These are phyloP conservation scores for Falco berigora DNA, from an alignment of 2,797 vertebrate genomes.

Conservation along the genomic window DNA sequence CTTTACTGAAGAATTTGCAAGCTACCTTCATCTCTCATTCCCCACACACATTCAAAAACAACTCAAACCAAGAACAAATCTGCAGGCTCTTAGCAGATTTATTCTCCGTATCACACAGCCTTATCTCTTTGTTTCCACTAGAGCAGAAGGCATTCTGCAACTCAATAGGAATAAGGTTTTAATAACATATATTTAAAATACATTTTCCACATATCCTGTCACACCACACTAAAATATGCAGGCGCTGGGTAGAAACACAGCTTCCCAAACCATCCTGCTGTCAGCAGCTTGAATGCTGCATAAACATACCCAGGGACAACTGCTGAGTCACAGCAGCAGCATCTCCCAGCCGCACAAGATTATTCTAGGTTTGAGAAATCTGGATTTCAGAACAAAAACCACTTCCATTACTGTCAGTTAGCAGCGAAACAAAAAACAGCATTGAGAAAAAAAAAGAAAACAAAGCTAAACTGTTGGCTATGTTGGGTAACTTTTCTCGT, in stretches of 20 bases:
- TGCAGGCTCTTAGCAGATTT: neutral
- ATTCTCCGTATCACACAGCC: neutral
- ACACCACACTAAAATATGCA: neutral
- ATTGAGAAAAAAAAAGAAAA: neutral
- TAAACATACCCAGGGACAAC: neutral
- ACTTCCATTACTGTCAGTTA: neutral
- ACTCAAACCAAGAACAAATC: neutral
- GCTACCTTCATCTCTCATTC: neutral
- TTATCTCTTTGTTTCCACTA: neutral
- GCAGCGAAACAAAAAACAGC: neutral
- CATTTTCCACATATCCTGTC: neutral
- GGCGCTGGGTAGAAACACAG: neutral
- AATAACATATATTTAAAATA: neutral
- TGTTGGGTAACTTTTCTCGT: conserved; percentile 41
- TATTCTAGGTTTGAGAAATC: neutral
- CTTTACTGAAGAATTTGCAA: neutral
- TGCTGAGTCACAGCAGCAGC: conserved; percentile 29
- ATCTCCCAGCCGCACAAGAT: neutral
- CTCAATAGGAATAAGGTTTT: neutral
- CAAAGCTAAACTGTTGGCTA: conserved; percentile 40
- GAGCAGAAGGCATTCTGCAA: neutral
- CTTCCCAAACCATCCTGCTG: neutral
- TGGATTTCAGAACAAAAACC: conserved; percentile 19
- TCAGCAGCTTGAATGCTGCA: neutral
- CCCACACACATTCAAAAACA: neutral